Percentiles rank a stretch among this genome's conserved stretches.
Evolutionary conservation across 2,797 vertebrate genomes (phyloP).

Genomic region (Hybognathus amarus): DNA sequence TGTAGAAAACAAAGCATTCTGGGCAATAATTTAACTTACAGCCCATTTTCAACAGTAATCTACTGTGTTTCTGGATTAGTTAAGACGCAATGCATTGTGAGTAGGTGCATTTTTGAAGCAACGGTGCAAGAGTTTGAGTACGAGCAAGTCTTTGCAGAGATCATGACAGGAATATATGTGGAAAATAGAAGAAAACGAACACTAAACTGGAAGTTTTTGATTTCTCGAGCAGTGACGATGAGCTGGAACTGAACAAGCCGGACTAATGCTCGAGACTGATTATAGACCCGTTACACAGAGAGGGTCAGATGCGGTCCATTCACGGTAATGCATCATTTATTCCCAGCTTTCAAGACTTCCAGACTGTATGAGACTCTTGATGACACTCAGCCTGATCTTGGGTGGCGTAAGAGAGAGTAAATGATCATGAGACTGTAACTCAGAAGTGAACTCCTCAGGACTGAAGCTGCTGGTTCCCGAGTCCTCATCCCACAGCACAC

Average conservation of each 20-base stretch:
- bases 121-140: not conserved
- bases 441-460: not conserved
- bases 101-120: not conserved
- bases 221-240: not conserved
- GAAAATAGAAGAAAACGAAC: not conserved
- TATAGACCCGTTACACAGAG: not conserved
- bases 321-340: not conserved
- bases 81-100: not conserved
- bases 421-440: too few relatives aligned
- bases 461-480: not conserved
- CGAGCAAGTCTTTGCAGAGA: not conserved
- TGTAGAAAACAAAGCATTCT: not conserved
- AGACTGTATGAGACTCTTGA: not conserved
- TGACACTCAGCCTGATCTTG: not conserved
- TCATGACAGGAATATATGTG: not conserved
- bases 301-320: not conserved
- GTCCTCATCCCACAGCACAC: not conserved
- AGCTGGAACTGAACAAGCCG: not conserved
- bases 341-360: not conserved
- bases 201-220: not conserved
- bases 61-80: not conserved
- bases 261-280: too few relatives aligned
- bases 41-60: not conserved
- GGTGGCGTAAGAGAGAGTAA: accelerated
- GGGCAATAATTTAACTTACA: not conserved